Evolutionary conservation across 2,797 vertebrate genomes (phyloP).

Genomic region (Ataeniobius toweri): DNA sequence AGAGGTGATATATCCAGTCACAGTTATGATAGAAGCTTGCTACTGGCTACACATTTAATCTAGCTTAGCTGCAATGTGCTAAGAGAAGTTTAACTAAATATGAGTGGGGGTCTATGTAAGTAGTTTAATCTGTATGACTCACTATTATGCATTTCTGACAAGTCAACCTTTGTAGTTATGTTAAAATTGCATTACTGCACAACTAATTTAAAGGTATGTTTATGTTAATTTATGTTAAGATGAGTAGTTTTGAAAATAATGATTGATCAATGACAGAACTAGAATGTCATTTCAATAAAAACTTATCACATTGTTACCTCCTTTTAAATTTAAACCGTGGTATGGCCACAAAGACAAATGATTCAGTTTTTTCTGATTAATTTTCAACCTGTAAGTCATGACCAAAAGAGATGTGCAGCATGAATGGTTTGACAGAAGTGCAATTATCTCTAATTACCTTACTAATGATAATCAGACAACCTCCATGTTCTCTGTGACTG

Average conservation of each 20-base stretch:
- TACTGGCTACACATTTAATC: too few species aligned
- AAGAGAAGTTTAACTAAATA: too few species aligned
- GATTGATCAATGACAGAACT: neutral
- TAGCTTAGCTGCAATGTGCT: too few species aligned
- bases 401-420: constrained; percentile 53
- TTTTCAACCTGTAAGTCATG: constrained; percentile 47
- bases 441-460: constrained; percentile 71
- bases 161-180: too few species aligned
- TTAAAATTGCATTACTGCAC: too few species aligned
- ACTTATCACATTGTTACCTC: neutral
- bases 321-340: constrained; percentile 17
- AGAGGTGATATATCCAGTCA: too few species aligned
- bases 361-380: constrained; percentile 38
- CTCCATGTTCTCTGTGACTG: constrained; percentile 63
- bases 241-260: neutral
- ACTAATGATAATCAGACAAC: constrained; percentile 69
- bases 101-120: too few species aligned
- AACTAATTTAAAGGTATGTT: too few species aligned
- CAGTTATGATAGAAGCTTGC: too few species aligned
- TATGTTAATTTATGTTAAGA: neutral
- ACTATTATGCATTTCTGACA: too few species aligned
- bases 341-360: constrained; percentile 26
- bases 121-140: too few species aligned
- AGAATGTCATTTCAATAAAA: constrained; percentile 3
- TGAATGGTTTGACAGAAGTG: constrained; percentile 56